These are phyloP conservation scores for Glaucidium brasilianum DNA, from an alignment of 2,113 vertebrate species.

Conservation along the genomic window DNA sequence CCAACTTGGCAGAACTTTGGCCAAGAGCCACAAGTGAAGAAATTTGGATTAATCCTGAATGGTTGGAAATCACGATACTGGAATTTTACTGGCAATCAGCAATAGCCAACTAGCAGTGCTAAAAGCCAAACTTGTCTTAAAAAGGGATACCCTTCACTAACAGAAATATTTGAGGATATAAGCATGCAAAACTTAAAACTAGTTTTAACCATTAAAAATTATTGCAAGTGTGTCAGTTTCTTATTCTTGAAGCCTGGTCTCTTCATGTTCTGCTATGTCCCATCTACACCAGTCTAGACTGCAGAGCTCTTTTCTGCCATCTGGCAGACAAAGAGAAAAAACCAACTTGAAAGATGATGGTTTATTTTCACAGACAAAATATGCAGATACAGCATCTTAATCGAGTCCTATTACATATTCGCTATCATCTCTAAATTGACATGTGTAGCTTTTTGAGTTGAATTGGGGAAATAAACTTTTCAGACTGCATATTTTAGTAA, in stretches of 20 bases:
- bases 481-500: neutral
- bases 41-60: neutral
- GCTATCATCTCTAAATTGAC: neutral
- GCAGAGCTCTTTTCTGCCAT: slow-evolving; percentile 65
- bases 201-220: neutral
- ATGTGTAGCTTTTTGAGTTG: neutral
- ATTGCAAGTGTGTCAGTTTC: neutral
- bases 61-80: neutral
- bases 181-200: neutral
- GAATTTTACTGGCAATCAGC: neutral
- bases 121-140: neutral
- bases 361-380: slow-evolving; percentile 9
- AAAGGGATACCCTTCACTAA: neutral
- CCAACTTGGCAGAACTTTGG: neutral
- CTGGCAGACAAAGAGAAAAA: slow-evolving; percentile 33
- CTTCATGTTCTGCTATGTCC: slow-evolving; percentile 65
- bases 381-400: neutral
- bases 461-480: neutral
- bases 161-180: neutral
- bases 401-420: neutral
- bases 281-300: slow-evolving; percentile 62
- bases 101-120: neutral
- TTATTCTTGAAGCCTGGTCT: slow-evolving; percentile 38
- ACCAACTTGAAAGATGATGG: slow-evolving; percentile 4
- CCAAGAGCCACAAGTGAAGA: neutral